Conservation (phyloP, 2,888 invertebrate species). For the Xylota sylvarum region DNA sequence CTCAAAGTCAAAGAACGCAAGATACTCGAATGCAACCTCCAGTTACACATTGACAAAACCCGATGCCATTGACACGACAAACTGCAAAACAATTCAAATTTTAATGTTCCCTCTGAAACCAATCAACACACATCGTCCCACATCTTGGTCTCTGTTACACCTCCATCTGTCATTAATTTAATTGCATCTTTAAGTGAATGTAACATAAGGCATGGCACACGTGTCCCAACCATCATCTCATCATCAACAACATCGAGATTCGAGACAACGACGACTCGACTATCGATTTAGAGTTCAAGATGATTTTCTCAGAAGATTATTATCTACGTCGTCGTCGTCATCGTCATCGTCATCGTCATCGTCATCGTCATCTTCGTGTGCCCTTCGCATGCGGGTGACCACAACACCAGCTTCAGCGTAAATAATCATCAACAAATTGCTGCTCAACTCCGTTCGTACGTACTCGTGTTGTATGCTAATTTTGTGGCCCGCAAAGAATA, state of each 20-base stretch:
- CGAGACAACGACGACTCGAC: neutral
- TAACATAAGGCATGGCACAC: conserved; percentile 10
- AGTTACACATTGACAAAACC: neutral
- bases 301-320: conserved; percentile 44
- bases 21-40: neutral
- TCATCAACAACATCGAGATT: conserved; percentile 8
- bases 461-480: conserved; percentile 57
- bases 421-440: conserved; percentile 60
- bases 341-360: neutral
- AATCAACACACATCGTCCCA: conserved; percentile 37
- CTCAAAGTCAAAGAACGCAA: conserved; percentile 3
- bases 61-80: conserved; percentile 30
- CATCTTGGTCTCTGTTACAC: conserved; percentile 48
- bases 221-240: conserved; percentile 16
- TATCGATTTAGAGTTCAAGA: conserved; percentile 40
- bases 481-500: conserved; percentile 1
- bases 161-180: conserved; percentile 56
- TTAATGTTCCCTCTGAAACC: neutral
- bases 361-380: neutral
- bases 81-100: conserved; percentile 12
- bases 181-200: conserved; percentile 51
- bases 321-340: neutral
- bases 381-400: conserved; percentile 63
- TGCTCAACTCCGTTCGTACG: conserved; percentile 38
- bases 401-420: conserved; percentile 9